Evolutionary conservation across 2,113 vertebrate genomes (phyloP), one percentile per base, ranked within the genome.

Genomic region (Rhinichthys klamathensis): DNA sequence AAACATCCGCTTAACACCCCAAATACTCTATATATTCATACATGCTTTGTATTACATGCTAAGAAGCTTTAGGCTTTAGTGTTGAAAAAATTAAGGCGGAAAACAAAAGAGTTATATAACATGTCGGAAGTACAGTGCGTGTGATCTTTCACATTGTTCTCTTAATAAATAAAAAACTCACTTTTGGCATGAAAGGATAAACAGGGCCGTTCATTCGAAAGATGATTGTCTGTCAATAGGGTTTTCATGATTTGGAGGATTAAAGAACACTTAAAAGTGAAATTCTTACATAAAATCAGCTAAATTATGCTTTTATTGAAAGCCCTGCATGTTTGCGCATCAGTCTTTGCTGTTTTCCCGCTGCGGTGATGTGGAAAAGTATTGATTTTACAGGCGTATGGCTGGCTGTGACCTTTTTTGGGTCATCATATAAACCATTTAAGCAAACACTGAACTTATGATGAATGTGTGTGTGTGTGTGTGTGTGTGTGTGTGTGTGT

Each of bases 21-120:
- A 75, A 75, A 80, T 67, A 81, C 79, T 67, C 16, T 84, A 83
- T 65, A 85, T 58, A 76, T 83, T 76, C 83, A 76, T 85, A 77
- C 81, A 81, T 16, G 21, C 44, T 86, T 86, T 88, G 77, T 15
- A 56, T 84, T 51, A 56, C 65, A 54, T 30, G 60, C 32, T 91
- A 89, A 91, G 86, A 89, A 75, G 90, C 84, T 91, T 65, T 85
- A 80, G 51, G 90, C 81, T 91, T 72, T 85, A 81, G 58, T 41
- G 56, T 65, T 87, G 9, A 21, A 84, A n/a, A 73, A 75, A 83
- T 61, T 60, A 38, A 89, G 88, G 75, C 72, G 78, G 78, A 91
- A 90, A 90, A 89, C 54, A 92, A 90, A 63, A 54, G 58, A 84
- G 86, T 89, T 91, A 77, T 75, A 74, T 75, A 87, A 89, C 41